Conservation (phyloP, 2,797 vertebrate genomes). For the Falco columbarius region DNA sequence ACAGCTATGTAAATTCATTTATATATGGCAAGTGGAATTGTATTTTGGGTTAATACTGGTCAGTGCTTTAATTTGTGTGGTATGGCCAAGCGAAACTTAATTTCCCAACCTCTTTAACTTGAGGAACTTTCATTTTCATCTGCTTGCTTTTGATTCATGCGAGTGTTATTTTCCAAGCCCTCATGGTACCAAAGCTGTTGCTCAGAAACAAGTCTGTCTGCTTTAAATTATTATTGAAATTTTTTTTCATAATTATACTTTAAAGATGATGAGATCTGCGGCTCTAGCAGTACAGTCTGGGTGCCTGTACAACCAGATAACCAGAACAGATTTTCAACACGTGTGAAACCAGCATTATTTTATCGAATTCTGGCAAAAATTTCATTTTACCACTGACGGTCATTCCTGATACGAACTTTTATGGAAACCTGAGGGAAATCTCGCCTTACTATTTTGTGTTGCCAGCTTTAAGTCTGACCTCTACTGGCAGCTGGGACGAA, state of each 20-base stretch:
- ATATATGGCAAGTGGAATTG: not conserved
- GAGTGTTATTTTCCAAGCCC: not conserved
- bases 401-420: not conserved
- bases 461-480: conserved; percentile 28
- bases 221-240: not conserved
- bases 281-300: not conserved
- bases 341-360: not conserved
- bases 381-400: not conserved
- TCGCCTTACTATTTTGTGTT: not conserved
- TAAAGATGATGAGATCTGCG: not conserved
- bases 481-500: not conserved
- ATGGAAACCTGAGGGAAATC: not conserved
- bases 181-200: not conserved
- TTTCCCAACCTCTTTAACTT: not conserved
- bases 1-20: not conserved
- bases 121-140: not conserved
- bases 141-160: not conserved
- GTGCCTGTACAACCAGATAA: not conserved
- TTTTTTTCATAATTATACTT: not conserved
- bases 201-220: not conserved
- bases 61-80: not conserved
- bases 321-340: not conserved
- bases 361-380: not conserved
- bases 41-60: not conserved
- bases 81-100: not conserved